Percentiles rank a stretch among this genome's conserved stretches.
phyloP scores from a whole-genome alignment of 1,140 invertebrate genomes.

The Leucophenga varia region DNA sequence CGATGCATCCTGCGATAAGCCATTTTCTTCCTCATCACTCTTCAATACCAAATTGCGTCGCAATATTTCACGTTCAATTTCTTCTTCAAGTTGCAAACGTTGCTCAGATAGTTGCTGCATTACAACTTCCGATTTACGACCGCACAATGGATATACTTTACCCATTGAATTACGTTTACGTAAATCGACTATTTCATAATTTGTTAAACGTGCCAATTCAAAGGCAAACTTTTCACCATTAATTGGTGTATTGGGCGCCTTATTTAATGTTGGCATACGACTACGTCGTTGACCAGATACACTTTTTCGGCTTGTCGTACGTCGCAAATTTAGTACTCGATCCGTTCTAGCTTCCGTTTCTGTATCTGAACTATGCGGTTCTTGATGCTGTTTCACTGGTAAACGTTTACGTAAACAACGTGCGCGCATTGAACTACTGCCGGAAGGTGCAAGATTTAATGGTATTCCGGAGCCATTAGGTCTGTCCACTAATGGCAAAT shows the following conservation, averaged over 20 bases:
- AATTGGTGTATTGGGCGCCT: slow-evolving; percentile 30
- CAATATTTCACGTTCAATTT: slow-evolving; percentile 30
- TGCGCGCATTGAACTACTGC: slow-evolving; percentile 14
- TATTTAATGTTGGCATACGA: too few relatives aligned
- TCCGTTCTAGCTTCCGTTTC: slow-evolving; percentile 4
- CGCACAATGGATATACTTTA: slow-evolving; percentile 15
- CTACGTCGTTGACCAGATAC: too few relatives aligned
- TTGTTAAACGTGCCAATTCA: slow-evolving; percentile 35
- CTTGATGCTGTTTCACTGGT: neutral
- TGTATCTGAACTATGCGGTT: slow-evolving; percentile 1
- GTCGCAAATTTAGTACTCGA: slow-evolving; percentile 28
- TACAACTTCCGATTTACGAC: slow-evolving; percentile 3
- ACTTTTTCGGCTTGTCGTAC: slow-evolving; percentile 2
- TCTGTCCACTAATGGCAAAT: neutral
- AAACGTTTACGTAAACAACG: slow-evolving; percentile 3
- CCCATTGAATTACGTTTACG: slow-evolving; percentile 41
- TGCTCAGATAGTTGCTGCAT: slow-evolving; percentile 10
- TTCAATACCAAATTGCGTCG: slow-evolving; percentile 18
- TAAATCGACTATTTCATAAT: slow-evolving; percentile 43
- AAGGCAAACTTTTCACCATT: slow-evolving; percentile 41
- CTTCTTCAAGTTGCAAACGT: slow-evolving; percentile 16
- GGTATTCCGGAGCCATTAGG: slow-evolving; percentile 11
- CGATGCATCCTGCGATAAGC: too few relatives aligned
- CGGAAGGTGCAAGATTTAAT: slow-evolving; percentile 26
- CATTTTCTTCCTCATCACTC: too few relatives aligned